Evolutionary conservation across 2,113 vertebrate species (phyloP).

Genomic region (Raja brachyura): DNA sequence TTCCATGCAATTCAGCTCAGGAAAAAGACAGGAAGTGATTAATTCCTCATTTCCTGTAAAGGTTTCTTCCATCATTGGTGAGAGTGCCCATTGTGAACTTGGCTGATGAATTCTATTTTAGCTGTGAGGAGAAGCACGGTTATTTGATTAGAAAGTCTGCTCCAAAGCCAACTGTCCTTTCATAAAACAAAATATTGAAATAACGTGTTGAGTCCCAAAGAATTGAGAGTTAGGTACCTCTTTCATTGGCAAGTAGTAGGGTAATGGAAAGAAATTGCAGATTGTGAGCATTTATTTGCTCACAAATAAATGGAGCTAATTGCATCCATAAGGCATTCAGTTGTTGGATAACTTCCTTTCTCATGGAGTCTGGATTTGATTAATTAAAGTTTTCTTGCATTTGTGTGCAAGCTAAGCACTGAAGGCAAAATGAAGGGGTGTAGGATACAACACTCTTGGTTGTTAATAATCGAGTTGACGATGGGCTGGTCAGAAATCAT

Average conservation of each 20-base stretch:
- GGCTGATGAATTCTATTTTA: neutral
- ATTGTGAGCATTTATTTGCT: too few relatives aligned
- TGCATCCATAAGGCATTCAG: neutral
- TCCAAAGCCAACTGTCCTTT: neutral
- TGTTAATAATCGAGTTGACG: neutral
- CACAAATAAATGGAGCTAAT: neutral
- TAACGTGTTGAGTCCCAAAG: neutral
- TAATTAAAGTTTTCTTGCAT: neutral
- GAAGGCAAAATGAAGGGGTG: neutral
- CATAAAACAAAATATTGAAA: neutral
- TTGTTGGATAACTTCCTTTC: neutral
- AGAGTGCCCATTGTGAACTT: neutral
- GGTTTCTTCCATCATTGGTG: neutral
- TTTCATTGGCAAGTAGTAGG: neutral
- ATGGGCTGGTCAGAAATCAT: neutral
- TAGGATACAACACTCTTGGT: neutral
- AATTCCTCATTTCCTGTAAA: too few relatives aligned
- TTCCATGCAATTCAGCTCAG: too few relatives aligned
- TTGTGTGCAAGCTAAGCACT: neutral
- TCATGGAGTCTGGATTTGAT: neutral
- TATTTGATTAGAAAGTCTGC: neutral
- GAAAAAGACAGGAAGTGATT: too few relatives aligned
- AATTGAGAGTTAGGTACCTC: neutral
- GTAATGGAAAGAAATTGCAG: neutral
- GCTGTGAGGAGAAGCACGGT: neutral